Evolutionary conservation across 1,140 invertebrate species (phyloP), one percentile per base, ranked within the genome.

Genomic region (Bombus turneri): DNA sequence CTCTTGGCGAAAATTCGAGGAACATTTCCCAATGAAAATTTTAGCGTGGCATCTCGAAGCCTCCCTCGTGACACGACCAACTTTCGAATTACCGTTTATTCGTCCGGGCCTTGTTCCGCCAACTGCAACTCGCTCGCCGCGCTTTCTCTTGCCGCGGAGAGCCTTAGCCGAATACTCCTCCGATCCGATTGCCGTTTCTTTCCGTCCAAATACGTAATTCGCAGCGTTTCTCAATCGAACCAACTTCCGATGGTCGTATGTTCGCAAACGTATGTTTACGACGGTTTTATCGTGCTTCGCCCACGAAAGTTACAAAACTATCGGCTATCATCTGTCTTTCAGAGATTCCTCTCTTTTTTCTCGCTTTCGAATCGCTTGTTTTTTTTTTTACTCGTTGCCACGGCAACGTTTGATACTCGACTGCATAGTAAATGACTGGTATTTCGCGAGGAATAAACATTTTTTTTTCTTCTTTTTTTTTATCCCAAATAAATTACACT

Each of bases 71-170:
- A 13, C 57, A 28, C 18, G 34, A 18, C 34, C 43, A 83, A 83
- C 82, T 83, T 78, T 31, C 59, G 15, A 81, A 64, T 81, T 73
- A 73, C 34, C 34, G 18, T 25, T 37, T 41, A 22, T n/a, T 25
- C 66, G 10, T n/a, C 34, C 37, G 34, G 68, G 6, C n/a, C 43
- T 28, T 3, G 34, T 69, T 28, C 10, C 37, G 10, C 12, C 25
- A n/a, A 2, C 12, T n/a, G 25, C 28, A n/a, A 71, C 25, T 71
- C 69, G 37, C 25, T 31, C 34, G 66, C 66, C 9, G 1, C 10
- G 34, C 73, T 53, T 47, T 31, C 31, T n/a, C 39, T 5, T 9
- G 3, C 13, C 37, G 28, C 34, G n/a, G 1, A 22, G 9, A 73
- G 39, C 4, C 39, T 6, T 3, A 22, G 2, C n/a, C n/a, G 72